Conservation (phyloP, 2,888 invertebrate genomes). For the Trichopoda pennipes region DNA sequence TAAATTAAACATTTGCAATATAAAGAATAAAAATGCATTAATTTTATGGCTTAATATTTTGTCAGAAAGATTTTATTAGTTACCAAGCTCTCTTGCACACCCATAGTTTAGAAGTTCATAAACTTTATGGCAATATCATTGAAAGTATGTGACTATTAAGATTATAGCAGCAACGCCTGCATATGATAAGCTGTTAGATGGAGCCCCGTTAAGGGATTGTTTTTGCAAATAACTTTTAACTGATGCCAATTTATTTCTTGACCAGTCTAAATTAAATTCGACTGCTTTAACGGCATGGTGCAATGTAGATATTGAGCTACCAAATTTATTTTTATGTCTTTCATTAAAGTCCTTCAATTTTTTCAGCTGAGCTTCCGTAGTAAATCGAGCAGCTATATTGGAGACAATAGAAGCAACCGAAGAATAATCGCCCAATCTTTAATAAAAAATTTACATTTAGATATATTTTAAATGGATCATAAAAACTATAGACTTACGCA, state of each 20-base stretch:
- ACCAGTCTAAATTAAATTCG: conserved; percentile 78
- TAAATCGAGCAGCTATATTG: conserved; percentile 77
- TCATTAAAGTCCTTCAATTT: conserved; percentile 74
- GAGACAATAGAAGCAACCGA: conserved; percentile 77
- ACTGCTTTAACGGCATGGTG: conserved; percentile 72
- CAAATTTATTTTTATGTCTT: conserved; percentile 73
- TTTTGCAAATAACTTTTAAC: conserved; percentile 73
- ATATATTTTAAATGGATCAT: not conserved
- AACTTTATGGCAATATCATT: conserved; percentile 52
- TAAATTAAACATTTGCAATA: no score
- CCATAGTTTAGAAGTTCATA: not conserved
- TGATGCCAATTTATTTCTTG: conserved; percentile 70
- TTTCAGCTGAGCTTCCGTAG: conserved; percentile 73
- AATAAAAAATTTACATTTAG: conserved; percentile 18
- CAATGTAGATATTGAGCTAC: conserved; percentile 73
- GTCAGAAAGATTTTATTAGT: no score
- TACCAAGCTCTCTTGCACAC: no score
- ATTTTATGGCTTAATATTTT: no score
- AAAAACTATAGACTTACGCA: conserved; percentile 74
- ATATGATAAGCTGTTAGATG: conserved; percentile 69
- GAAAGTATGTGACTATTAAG: conserved; percentile 67
- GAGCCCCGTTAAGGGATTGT: conserved; percentile 69
- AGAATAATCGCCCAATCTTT: conserved; percentile 76
- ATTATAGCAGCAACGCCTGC: conserved; percentile 62
- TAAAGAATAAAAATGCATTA: no score